phyloP scores from a whole-genome alignment of 2,888 invertebrate genomes.

The Celastrina argiolus region DNA sequence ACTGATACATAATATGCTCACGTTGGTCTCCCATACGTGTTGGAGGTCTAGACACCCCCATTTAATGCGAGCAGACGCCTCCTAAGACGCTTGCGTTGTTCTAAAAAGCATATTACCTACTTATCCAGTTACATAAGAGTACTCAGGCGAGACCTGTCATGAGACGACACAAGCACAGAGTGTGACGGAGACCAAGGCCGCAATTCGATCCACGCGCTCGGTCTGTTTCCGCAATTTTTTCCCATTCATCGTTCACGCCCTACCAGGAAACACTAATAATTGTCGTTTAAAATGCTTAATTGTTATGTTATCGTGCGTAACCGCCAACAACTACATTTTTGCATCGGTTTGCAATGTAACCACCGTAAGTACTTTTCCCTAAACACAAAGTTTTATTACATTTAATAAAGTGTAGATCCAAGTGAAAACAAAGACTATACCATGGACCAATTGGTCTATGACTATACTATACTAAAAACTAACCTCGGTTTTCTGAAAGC shows the following conservation, averaged over 20 bases:
- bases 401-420: not conserved
- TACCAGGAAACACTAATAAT: conserved; percentile 20
- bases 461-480: too few species aligned
- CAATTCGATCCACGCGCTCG: conserved; percentile 45
- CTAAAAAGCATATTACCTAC: too few species aligned
- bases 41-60: too few species aligned
- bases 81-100: too few species aligned
- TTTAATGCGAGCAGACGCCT: too few species aligned
- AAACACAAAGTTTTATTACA: not conserved
- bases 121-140: conserved; percentile 2
- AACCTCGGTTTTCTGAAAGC: too few species aligned
- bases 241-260: conserved; percentile 14
- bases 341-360: not conserved
- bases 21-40: too few species aligned
- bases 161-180: not conserved
- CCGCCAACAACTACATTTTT: not conserved
- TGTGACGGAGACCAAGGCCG: conserved; percentile 4
- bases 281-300: conserved; percentile 6
- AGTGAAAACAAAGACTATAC: not conserved
- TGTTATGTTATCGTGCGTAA: not conserved
- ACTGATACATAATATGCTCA: too few species aligned
- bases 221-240: conserved; percentile 42
- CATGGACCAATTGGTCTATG: too few species aligned
- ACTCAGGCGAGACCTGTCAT: not conserved
- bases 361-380: too few species aligned